These are phyloP conservation scores for Pluvialis apricaria DNA, from an alignment of 2,113 vertebrate genomes.

Conservation along the genomic window DNA sequence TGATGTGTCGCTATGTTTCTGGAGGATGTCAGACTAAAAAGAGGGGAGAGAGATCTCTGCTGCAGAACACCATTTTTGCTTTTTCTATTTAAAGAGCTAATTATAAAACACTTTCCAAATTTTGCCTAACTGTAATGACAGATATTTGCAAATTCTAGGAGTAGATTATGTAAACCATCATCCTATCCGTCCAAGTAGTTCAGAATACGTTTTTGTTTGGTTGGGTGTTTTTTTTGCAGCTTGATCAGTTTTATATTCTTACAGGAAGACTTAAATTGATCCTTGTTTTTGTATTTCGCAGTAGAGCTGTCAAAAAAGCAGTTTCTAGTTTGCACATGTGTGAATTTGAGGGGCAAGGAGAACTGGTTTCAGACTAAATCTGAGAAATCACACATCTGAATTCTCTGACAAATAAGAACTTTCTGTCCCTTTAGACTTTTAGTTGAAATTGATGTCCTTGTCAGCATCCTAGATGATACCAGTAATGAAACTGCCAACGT, in stretches of 20 bases:
- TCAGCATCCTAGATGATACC: constrained; percentile 19
- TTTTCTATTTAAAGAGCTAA: neutral
- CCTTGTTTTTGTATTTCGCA: neutral
- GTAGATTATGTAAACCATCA: neutral
- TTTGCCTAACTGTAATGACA: neutral
- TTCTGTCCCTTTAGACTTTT: neutral
- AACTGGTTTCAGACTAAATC: neutral
- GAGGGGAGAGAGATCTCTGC: neutral
- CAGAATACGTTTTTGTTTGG: neutral
- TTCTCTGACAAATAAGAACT: constrained; percentile 21
- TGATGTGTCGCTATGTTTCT: neutral
- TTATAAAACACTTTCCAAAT: neutral
- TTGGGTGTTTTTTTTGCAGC: neutral
- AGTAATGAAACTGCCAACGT: constrained; percentile 5
- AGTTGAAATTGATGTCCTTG: constrained; percentile 3
- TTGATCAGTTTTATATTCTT: neutral
- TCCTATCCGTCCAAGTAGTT: neutral
- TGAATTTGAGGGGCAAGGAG: neutral
- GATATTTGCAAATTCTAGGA: neutral
- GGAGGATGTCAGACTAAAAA: neutral
- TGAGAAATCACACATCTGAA: constrained; percentile 21
- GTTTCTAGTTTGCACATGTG: neutral
- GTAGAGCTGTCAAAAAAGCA: neutral
- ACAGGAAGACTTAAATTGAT: neutral
- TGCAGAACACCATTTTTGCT: neutral